These are phyloP conservation scores for Centropus bengalensis DNA, from an alignment of 2,113 vertebrate genomes.

Conservation along the genomic window DNA sequence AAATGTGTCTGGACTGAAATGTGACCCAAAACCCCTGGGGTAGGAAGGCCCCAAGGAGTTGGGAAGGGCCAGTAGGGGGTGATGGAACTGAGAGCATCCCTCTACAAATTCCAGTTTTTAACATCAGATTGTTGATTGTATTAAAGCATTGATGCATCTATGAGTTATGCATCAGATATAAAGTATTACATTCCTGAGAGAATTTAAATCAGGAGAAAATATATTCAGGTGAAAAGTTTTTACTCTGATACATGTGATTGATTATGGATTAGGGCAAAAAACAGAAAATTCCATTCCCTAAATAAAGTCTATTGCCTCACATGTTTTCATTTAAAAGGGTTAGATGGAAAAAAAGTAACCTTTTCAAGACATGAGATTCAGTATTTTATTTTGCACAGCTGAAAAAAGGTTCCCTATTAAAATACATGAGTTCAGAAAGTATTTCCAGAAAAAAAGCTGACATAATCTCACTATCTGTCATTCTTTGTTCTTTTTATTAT, in stretches of 20 bases:
- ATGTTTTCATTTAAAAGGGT: neutral
- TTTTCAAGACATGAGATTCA: neutral
- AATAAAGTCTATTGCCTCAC: neutral
- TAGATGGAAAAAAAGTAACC: neutral
- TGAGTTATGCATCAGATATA: neutral
- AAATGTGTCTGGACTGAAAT: neutral
- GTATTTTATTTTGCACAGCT: neutral
- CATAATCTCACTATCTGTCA: neutral
- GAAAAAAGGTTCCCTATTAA: neutral
- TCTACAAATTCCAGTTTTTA: neutral
- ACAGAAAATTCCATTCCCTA: neutral
- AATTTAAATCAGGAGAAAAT: neutral
- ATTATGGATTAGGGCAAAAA: neutral
- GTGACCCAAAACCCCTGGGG: rapidly evolving
- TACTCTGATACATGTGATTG: neutral
- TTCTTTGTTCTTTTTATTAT: neutral
- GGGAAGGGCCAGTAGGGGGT: neutral
- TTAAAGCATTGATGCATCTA: neutral
- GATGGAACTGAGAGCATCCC: neutral
- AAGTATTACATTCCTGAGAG: neutral
- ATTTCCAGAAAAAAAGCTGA: neutral
- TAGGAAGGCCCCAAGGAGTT: neutral
- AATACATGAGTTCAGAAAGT: neutral
- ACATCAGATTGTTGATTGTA: neutral
- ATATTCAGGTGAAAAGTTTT: neutral